Percentiles rank a stretch among this genome's conserved stretches.
Conservation (phyloP, 2,797 vertebrate species). For the Fundulus diaphanus region DNA sequence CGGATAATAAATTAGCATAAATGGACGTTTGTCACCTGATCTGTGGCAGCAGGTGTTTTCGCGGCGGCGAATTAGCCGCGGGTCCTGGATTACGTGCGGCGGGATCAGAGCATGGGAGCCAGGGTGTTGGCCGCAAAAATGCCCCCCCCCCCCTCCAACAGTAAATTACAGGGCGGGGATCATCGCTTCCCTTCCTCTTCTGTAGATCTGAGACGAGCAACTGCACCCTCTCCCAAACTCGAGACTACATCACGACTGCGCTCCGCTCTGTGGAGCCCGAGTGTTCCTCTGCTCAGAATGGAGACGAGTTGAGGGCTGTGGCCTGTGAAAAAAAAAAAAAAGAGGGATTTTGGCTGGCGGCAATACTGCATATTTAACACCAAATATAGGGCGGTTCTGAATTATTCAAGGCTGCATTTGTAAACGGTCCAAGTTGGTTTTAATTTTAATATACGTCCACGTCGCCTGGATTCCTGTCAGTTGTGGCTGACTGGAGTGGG, state of each 20-base stretch:
- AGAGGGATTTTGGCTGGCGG: slow-evolving; percentile 67
- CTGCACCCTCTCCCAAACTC: slow-evolving; percentile 56
- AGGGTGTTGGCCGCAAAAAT: slow-evolving; percentile 60
- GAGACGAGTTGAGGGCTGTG: slow-evolving; percentile 66
- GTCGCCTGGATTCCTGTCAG: slow-evolving; percentile 44
- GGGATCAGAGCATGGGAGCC: slow-evolving; percentile 39
- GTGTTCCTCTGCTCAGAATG: slow-evolving; percentile 51
- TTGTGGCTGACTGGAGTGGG: slow-evolving; percentile 20
- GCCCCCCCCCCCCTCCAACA: no score
- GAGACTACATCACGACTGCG: slow-evolving; percentile 33
- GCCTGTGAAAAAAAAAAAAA: slow-evolving; percentile 59
- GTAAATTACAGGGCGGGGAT: slow-evolving; percentile 74
- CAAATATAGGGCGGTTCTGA: slow-evolving; percentile 73
- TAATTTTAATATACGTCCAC: slow-evolving; percentile 65
- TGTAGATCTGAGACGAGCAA: slow-evolving; percentile 57
- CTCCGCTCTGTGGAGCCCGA: slow-evolving; percentile 50
- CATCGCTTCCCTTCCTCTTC: slow-evolving; percentile 50
- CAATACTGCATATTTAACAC: slow-evolving; percentile 72
- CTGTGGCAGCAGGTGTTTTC: slow-evolving; percentile 40
- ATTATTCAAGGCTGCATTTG: slow-evolving; percentile 75
- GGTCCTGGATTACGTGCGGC: slow-evolving; percentile 49
- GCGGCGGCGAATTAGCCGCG: slow-evolving; percentile 27
- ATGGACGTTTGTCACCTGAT: slow-evolving; percentile 38
- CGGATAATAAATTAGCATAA: slow-evolving; percentile 24
- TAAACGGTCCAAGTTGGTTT: slow-evolving; percentile 72